Evolutionary conservation across 2,113 vertebrate species (phyloP), one percentile per base, ranked within the genome.

Genomic region (Ammodramus savannarum): DNA sequence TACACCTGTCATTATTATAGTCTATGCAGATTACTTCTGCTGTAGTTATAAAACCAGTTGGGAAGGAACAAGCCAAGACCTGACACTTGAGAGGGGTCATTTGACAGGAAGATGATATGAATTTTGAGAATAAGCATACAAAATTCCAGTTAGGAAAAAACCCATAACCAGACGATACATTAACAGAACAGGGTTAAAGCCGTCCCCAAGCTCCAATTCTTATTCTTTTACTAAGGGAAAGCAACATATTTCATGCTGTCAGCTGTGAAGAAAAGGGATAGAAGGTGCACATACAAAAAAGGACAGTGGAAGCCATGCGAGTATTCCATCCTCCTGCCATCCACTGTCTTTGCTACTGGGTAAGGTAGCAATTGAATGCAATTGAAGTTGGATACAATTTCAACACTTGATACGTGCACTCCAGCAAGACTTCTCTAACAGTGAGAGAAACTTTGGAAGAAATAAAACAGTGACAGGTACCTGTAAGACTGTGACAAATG

Each of bases 121-220:
- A 75, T 52, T 74, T 29, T 46, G 16, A 73, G 11, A 39, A 46
- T 71, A 67, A 57, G 11, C 4, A 52, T 1, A 7, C 15, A 80
- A 38, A 69, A 85, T 52, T 83, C 3, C 38, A 76, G 7, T 32
- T 67, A 55, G 11, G 6, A 72, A 76, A 67, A 73, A 61, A 4
- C 0, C 3, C 34, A 39, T 9, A 54, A 31, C 2, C 3, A 52
- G 72, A 54, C 2, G 67, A 44, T 36, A n/a, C 7, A 54, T 27
- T 26, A 44, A 73, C 0, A 4, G 13, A 85, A 71, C 4, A 20
- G 27, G 38, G 32, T 16, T 31, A 85, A 90, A 79, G 17, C 7
- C 5, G 3, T 13, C 8, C 1, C 13, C 3, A 62, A 27, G 1
- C 2, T 20, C 5, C 13, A 62, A 8, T 51, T 54, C 13, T 59